phyloP scores from a whole-genome alignment of 2,888 invertebrate genomes.

The Watsonalla binaria region DNA sequence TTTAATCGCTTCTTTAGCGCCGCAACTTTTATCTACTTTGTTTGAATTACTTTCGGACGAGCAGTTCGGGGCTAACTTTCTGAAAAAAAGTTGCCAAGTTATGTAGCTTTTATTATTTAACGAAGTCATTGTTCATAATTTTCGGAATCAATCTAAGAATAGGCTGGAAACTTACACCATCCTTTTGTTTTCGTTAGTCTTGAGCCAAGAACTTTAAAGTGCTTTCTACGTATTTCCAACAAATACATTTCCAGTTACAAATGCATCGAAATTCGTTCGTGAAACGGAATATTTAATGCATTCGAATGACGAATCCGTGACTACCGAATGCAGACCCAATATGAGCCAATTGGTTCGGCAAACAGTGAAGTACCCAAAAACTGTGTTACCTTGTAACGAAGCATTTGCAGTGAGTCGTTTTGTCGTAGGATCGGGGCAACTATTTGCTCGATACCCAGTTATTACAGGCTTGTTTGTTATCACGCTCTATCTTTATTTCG shows the following conservation, averaged over 20 bases:
- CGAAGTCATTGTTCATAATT: constrained; percentile 33
- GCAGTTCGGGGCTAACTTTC: constrained; percentile 55
- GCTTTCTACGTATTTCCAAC: no score
- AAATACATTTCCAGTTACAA: constrained; percentile 27
- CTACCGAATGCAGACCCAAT: constrained; percentile 51
- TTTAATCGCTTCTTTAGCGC: constrained; percentile 73
- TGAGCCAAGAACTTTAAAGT: constrained; percentile 14
- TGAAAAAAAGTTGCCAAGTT: constrained; percentile 39
- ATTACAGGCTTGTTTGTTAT: no score
- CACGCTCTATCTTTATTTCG: no score
- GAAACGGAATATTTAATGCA: constrained; percentile 55
- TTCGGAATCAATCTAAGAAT: constrained; percentile 12
- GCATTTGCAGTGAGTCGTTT: constrained; percentile 28
- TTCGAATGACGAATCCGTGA: constrained; percentile 37
- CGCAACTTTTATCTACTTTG: constrained; percentile 76
- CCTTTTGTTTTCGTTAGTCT: constrained; percentile 1
- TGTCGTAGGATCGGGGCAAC: constrained; percentile 11
- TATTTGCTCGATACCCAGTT: no score
- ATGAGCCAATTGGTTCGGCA: constrained; percentile 42
- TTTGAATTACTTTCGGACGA: constrained; percentile 71
- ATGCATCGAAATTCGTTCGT: constrained; percentile 24
- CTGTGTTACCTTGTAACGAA: constrained; percentile 24
- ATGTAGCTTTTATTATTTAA: constrained; percentile 37
- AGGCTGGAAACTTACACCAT: neutral
- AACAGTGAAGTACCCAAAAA: constrained; percentile 25